Base-by-base conservation (phyloP, 2,888 invertebrate genomes). In the Nomada fucata region DNA sequence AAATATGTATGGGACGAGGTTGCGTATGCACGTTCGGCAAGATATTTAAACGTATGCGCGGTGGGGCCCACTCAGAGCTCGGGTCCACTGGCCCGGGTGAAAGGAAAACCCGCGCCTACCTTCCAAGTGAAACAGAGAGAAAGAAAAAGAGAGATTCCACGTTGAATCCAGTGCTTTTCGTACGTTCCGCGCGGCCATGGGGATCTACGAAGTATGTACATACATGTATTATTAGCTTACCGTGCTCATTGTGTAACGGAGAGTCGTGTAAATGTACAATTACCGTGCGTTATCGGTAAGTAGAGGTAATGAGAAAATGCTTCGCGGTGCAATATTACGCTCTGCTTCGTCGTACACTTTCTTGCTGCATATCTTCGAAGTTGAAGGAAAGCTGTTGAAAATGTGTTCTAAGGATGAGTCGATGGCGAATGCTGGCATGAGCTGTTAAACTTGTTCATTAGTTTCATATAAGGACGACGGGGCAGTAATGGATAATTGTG, bases 101-200 rank as follows among this genome's bases (percentile, higher is more conserved):
- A 92, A 92, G 92, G 92, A 92, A 92, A 92, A 92, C 90, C 89
- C 89, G 89, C 76, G 80, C 77, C 83, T 83, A 79, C 76, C 76
- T 79, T 80, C 77, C 44, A 7, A 76, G 60, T 55, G 75, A 72
- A 85, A 84, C 70, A 79, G 84, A 87, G 70, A 79, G 67, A 68
- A 71, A 80, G 67, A 68, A 71, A 80, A 64, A 64, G 74, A 84
- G 68, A 82, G 74, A 88, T 84, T 84, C 76, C 82, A 76, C 72
- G 55, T 74, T 26, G 79, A 79, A 83, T 68, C 74, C 71, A 69
- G 57, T 63, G 65, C 36, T 68, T 75, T 79, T 61, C 61, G 67
- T 72, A 52, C 53, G 26, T 64, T 18, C 60, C 80, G 47, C 47
- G 10, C 15, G 15, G 3, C 47, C 47, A 47, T 15, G 15, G 15